Conservation (phyloP, 1,140 invertebrate genomes). For the Drosophila malerkotliana region DNA sequence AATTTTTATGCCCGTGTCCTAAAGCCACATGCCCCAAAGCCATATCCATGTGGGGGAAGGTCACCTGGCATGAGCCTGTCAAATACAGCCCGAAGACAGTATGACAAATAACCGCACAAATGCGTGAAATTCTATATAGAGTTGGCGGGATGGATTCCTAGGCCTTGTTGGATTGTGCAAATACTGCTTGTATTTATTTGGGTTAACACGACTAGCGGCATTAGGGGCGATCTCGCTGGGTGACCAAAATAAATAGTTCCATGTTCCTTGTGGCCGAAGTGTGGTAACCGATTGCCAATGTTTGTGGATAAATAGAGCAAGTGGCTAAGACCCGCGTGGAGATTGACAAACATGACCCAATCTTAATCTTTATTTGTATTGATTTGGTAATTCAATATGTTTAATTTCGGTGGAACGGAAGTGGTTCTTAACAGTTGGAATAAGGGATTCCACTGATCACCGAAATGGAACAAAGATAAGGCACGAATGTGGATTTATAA, state of each 20-base stretch:
- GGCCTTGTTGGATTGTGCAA: constrained; percentile 48
- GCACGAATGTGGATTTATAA: constrained; percentile 1
- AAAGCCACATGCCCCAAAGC: not conserved
- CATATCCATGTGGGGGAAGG: constrained; percentile 71
- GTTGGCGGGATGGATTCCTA: constrained; percentile 45
- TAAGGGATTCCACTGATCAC: constrained; percentile 11
- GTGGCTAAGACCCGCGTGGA: constrained; percentile 37
- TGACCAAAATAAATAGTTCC: constrained; percentile 74
- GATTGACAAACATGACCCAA: constrained; percentile 53
- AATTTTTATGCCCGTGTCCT: constrained; percentile 29
- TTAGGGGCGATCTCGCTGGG: constrained; percentile 34
- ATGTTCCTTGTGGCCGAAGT: constrained; percentile 39
- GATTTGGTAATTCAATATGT: constrained; percentile 74
- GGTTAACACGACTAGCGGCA: constrained; percentile 61
- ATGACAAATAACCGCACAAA: constrained; percentile 74
- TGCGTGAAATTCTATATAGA: constrained; percentile 73
- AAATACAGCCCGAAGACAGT: constrained; percentile 42
- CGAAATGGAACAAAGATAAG: constrained; percentile 7
- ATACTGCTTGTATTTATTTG: constrained; percentile 57
- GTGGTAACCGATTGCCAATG: constrained; percentile 66
- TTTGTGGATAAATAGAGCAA: constrained; percentile 65
- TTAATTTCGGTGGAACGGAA: constrained; percentile 52
- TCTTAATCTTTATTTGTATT: constrained; percentile 25
- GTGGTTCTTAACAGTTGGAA: constrained; percentile 29
- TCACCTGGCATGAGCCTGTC: constrained; percentile 64